Conservation (phyloP, 2,888 invertebrate genomes). For the Apodemia mormo region DNA sequence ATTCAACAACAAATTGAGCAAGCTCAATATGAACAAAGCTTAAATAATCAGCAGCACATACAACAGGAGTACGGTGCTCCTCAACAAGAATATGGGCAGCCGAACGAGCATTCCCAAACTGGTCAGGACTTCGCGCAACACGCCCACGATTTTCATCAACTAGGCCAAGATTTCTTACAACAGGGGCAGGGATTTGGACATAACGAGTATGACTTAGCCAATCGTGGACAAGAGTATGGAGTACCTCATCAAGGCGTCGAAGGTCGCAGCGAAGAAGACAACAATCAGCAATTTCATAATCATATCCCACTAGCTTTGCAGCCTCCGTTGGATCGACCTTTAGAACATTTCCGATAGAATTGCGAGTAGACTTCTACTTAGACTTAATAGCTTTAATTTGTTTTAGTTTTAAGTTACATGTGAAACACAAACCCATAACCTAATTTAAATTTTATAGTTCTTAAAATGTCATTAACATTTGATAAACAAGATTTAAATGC, state of each 20-base stretch:
- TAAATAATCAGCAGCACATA: conserved; percentile 46
- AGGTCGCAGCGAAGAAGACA: conserved; percentile 59
- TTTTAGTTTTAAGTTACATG: too few relatives aligned
- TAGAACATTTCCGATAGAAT: conserved; percentile 67
- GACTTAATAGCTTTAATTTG: too few relatives aligned
- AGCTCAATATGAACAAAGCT: conserved; percentile 47
- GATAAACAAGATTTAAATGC: too few relatives aligned
- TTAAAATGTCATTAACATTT: too few relatives aligned
- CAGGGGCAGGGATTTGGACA: conserved; percentile 39
- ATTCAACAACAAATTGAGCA: conserved; percentile 70
- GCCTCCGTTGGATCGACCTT: conserved; percentile 69
- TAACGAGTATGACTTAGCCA: conserved; percentile 39
- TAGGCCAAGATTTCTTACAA: conserved; percentile 42
- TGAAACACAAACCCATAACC: too few relatives aligned
- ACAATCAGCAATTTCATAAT: conserved; percentile 60
- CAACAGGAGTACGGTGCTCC: conserved; percentile 44
- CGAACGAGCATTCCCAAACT: conserved; percentile 37
- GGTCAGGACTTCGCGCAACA: conserved; percentile 38
- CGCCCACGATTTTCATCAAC: conserved; percentile 39
- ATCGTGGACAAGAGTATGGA: conserved; percentile 50
- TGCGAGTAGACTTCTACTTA: too few relatives aligned
- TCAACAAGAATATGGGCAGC: conserved; percentile 40
- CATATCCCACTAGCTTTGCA: conserved; percentile 72
- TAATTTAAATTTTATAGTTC: too few relatives aligned
- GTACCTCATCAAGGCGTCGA: conserved; percentile 61